Conservation (phyloP, 1,140 invertebrate genomes). For the Phymorhynchus buccinoides region DNA sequence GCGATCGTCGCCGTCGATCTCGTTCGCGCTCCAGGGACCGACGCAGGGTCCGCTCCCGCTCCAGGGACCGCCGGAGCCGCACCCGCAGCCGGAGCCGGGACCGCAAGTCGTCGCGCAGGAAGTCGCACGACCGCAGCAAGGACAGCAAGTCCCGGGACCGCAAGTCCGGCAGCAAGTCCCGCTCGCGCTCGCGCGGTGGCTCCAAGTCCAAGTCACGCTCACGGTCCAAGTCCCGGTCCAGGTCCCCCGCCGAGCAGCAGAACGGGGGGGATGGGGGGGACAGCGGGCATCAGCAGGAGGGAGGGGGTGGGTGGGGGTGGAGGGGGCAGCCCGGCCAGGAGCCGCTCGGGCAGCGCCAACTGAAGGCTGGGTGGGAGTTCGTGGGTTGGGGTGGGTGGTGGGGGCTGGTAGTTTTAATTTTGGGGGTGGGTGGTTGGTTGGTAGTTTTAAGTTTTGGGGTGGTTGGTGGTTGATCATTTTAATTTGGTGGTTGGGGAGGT, state of each 20-base stretch:
- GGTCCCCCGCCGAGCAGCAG: neutral
- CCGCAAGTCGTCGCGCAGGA: conserved; percentile 39
- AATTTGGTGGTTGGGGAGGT: too few species aligned
- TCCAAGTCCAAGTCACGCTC: neutral
- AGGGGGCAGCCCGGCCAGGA: neutral
- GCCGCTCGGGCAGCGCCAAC: conserved; percentile 33
- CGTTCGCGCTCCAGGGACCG: conserved; percentile 50
- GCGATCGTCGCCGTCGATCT: conserved; percentile 46
- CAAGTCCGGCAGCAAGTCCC: conserved; percentile 39
- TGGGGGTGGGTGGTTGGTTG: too few species aligned
- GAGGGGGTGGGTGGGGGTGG: neutral
- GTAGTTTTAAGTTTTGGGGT: too few species aligned
- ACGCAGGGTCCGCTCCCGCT: conserved; percentile 46
- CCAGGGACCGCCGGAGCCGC: conserved; percentile 45
- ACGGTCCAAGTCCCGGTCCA: conserved; percentile 1
- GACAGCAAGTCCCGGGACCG: conserved; percentile 32
- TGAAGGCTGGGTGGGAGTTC: neutral
- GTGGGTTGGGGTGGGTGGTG: neutral
- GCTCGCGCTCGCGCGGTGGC: conserved; percentile 20
- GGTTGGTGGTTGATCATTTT: too few species aligned
- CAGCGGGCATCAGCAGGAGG: neutral
- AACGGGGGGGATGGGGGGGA: neutral
- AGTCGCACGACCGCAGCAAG: conserved; percentile 17
- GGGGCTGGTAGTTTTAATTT: too few species aligned
- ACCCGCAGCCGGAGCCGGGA: conserved; percentile 38